These are phyloP conservation scores for Hypercompe scribonia DNA, from an alignment of 2,888 invertebrate genomes.

Conservation along the genomic window DNA sequence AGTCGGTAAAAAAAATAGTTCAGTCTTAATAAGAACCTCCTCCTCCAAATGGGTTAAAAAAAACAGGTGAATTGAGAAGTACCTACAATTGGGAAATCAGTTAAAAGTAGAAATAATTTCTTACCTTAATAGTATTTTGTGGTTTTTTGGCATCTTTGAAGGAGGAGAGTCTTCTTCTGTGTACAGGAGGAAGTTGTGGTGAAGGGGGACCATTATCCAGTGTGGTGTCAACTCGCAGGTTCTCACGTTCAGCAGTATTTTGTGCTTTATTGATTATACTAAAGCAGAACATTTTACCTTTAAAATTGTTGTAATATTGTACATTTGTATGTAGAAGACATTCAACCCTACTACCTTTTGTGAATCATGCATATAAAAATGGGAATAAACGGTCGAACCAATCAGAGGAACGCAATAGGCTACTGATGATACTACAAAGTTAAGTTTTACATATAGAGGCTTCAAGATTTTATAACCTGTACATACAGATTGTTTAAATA, in stretches of 20 bases:
- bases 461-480: no score
- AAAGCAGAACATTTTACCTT: constrained; percentile 47
- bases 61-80: no score
- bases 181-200: constrained; percentile 77
- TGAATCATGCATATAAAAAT: background rate
- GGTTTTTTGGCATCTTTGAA: constrained; percentile 82
- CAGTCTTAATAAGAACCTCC: no score
- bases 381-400: no score
- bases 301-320: background rate
- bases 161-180: constrained; percentile 83
- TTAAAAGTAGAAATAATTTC: background rate
- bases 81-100: no score
- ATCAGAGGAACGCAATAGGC: no score
- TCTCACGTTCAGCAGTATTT: constrained; percentile 62
- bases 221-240: constrained; percentile 63
- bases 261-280: constrained; percentile 79
- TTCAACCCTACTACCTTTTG: background rate
- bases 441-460: no score
- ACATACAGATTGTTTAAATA: no score
- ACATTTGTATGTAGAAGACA: background rate
- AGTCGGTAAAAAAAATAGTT: no score
- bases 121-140: constrained; percentile 69
- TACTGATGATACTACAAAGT: no score
- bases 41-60: no score
- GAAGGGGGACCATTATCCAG: constrained; percentile 77